phyloP scores from a whole-genome alignment of 2,113 vertebrate species.

The Dipodomys ordii region DNA sequence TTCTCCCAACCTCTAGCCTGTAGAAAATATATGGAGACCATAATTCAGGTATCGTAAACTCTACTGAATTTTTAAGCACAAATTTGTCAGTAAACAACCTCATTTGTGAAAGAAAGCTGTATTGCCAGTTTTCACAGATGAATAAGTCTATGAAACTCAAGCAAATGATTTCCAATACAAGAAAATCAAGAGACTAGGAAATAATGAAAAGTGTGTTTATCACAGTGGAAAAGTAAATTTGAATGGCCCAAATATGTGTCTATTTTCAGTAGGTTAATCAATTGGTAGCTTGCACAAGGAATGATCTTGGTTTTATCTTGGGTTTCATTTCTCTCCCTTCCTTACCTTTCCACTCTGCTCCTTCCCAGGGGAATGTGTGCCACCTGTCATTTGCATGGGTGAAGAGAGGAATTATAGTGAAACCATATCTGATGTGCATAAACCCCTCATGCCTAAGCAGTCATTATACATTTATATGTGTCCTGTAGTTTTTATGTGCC shows the following conservation, averaged over 20 bases:
- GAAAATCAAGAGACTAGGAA: neutral
- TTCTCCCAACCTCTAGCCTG: neutral
- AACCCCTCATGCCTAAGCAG: constrained; percentile 81
- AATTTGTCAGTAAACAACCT: neutral
- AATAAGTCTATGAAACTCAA: neutral
- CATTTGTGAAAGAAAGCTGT: neutral
- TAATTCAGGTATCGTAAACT: neutral
- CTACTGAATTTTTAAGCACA: neutral
- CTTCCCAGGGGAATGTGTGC: neutral
- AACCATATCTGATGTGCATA: neutral
- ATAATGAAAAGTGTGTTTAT: neutral
- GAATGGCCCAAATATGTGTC: neutral
- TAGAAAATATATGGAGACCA: neutral
- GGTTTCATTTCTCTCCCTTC: neutral
- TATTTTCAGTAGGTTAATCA: neutral
- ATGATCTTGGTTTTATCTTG: neutral
- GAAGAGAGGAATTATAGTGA: neutral
- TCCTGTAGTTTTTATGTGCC: constrained; percentile 74
- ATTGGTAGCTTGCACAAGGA: neutral
- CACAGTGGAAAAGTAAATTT: neutral
- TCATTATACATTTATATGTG: constrained; percentile 83
- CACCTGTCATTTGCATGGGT: neutral
- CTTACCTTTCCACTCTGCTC: neutral
- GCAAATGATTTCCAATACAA: neutral
- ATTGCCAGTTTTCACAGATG: neutral